Percentiles rank a stretch among this genome's conserved stretches.
phyloP scores from a whole-genome alignment of 2,113 vertebrate species.

The Meriones unguiculatus region DNA sequence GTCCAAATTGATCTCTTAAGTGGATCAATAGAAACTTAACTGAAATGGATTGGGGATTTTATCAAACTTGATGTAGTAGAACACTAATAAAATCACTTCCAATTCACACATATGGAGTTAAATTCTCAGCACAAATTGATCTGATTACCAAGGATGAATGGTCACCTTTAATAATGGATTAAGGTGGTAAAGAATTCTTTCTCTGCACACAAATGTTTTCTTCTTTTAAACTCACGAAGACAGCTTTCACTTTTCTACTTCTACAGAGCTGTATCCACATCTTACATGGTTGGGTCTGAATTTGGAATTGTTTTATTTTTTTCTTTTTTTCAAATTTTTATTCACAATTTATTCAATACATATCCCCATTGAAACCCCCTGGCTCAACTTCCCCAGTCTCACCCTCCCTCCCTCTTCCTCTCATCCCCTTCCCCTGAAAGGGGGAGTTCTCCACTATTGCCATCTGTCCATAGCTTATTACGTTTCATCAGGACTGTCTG shows the following conservation, averaged over 20 bases:
- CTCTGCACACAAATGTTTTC: conserved; percentile 66
- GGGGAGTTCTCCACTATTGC: too few relatives aligned
- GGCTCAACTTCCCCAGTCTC: too few relatives aligned
- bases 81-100: conserved; percentile 85
- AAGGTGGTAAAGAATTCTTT: conserved; percentile 76
- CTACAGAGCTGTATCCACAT: conserved; percentile 22
- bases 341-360: too few relatives aligned
- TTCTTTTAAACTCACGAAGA: conserved; percentile 59
- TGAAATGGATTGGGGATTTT: conserved; percentile 86
- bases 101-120: conserved; percentile 82
- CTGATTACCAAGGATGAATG: conserved; percentile 81
- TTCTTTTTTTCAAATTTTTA: too few relatives aligned
- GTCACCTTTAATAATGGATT: conserved; percentile 83
- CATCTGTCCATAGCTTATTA: too few relatives aligned
- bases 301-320: conserved; percentile 7
- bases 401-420: too few relatives aligned
- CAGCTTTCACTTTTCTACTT: conserved; percentile 29
- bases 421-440: too few relatives aligned
- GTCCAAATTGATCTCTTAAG: conserved; percentile 85
- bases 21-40: conserved; percentile 87
- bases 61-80: conserved; percentile 85
- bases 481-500: too few relatives aligned
- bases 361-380: too few relatives aligned
- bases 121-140: conserved; percentile 85
- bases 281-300: neutral